Conservation (phyloP, 2,888 invertebrate genomes). For the Pseudoips prasinana region DNA sequence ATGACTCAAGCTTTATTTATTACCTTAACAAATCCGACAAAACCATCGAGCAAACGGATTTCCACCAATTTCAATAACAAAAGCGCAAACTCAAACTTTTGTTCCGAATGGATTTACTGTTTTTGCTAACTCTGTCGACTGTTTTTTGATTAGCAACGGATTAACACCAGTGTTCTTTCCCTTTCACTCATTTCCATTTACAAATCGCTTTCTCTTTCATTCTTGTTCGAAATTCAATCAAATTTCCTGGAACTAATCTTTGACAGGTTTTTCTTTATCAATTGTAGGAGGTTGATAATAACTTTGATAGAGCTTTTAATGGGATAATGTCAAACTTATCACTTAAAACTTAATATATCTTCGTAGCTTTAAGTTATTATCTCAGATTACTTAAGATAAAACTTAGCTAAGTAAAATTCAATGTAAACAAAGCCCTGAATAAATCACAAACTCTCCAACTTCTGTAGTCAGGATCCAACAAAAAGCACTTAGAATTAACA, state of each 20-base stretch:
- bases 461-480: no score
- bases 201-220: conserved; percentile 3
- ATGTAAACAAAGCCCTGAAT: background rate
- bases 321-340: no score
- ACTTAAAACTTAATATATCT: no score
- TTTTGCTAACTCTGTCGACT: conserved; percentile 1
- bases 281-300: background rate
- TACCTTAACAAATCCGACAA: no score
- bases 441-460: conserved; percentile 4
- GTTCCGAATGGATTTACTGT: conserved; percentile 1
- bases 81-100: no score
- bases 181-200: conserved; percentile 6
- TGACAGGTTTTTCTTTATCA: conserved; percentile 21
- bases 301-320: no score
- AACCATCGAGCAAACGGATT: no score
- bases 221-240: conserved; percentile 19
- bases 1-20: conserved; percentile 7
- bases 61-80: no score
- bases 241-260: conserved; percentile 23
- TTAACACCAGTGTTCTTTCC: conserved; percentile 8
- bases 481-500: background rate
- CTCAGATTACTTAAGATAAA: no score
- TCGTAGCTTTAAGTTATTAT: no score
- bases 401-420: conserved; percentile 3
- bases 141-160: background rate